Percentiles rank a stretch among this genome's conserved stretches.
These are phyloP conservation scores for Phaethornis superciliosus DNA, from an alignment of 2,113 vertebrate species.

Conservation along the genomic window DNA sequence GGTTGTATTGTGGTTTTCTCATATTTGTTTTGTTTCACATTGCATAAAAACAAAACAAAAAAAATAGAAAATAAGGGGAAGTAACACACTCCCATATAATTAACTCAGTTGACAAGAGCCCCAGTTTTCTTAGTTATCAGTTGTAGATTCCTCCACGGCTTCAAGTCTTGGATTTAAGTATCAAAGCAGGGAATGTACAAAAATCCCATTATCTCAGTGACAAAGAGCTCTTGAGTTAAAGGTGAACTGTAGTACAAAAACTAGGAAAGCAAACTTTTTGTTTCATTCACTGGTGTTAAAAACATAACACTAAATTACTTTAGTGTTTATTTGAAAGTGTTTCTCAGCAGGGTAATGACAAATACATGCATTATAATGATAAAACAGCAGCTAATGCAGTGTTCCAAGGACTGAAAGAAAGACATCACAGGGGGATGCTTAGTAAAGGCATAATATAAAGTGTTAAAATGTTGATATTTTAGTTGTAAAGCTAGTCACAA, in stretches of 20 bases:
- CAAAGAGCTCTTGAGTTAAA: not conserved
- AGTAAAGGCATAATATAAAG: not conserved
- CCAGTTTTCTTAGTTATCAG: not conserved
- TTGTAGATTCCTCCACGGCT: not conserved
- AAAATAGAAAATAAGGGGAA: not conserved
- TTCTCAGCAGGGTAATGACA: not conserved
- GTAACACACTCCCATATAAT: not conserved
- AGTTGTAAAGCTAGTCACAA: not conserved
- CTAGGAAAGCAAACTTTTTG: not conserved
- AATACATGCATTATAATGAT: not conserved
- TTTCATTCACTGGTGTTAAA: not conserved
- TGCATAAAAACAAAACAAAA: not conserved
- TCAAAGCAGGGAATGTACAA: rapidly evolving
- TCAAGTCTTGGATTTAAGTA: not conserved
- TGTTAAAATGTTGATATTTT: not conserved
- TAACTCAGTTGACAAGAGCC: not conserved
- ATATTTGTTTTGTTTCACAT: not conserved
- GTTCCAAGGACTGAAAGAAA: not conserved
- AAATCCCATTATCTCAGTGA: not conserved
- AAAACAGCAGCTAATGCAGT: not conserved
- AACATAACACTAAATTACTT: not conserved
- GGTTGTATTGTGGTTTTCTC: not conserved
- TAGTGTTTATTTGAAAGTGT: conserved; percentile 25
- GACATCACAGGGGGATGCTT: not conserved
- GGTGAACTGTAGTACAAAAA: not conserved